phyloP scores from a whole-genome alignment of 2,888 invertebrate genomes.

The Acleris laterana region DNA sequence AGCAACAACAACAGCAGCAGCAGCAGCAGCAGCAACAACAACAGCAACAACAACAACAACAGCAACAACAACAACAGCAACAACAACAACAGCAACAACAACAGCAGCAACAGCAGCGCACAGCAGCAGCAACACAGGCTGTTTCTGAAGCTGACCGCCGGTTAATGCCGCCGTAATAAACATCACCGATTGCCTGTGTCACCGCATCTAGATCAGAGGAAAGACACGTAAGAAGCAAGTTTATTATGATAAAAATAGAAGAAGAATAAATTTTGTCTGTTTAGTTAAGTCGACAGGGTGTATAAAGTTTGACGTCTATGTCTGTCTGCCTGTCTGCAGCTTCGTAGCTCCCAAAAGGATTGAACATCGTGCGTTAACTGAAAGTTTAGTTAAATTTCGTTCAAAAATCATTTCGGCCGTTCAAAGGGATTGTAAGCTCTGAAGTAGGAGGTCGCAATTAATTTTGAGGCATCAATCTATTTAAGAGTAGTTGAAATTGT shows the following conservation, averaged over 20 bases:
- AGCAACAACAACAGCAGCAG: conserved; percentile 45
- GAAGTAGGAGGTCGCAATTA: too few species aligned
- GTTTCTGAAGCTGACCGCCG: conserved; percentile 47
- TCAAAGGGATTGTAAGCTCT: too few species aligned
- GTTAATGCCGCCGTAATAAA: conserved; percentile 41
- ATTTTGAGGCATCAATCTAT: too few species aligned
- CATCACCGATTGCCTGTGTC: conserved; percentile 29
- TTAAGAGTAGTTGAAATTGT: too few species aligned
- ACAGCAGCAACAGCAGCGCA: conserved; percentile 43
- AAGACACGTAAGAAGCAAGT: conserved; percentile 55
- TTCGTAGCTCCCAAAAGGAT: too few species aligned
- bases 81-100: conserved; percentile 45
- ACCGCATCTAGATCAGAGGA: conserved; percentile 46
- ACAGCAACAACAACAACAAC: conserved; percentile 53
- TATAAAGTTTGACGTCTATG: too few species aligned
- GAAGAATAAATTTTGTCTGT: not conserved
- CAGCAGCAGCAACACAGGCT: conserved; percentile 49
- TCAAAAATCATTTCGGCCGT: too few species aligned
- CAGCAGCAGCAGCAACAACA: conserved; percentile 50
- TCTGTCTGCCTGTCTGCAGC: too few species aligned
- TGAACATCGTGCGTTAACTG: too few species aligned
- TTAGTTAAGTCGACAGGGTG: too few species aligned
- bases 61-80: conserved; percentile 46
- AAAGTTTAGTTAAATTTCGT: too few species aligned
- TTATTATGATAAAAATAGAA: not conserved